Conservation (phyloP, 1,140 invertebrate genomes). For the Heliconius hermathena region DNA sequence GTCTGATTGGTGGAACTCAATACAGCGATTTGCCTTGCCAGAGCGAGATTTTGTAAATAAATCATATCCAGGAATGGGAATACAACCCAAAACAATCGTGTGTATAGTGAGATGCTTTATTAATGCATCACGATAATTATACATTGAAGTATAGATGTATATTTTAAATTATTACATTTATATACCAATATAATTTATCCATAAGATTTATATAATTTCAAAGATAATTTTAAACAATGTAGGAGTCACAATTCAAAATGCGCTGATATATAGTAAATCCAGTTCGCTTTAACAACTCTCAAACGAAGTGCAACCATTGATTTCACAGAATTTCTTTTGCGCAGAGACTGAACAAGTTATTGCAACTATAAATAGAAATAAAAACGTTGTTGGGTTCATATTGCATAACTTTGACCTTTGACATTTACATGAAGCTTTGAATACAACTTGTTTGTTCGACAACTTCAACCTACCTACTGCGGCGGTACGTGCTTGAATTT, state of each 20-base stretch:
- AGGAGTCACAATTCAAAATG: neutral
- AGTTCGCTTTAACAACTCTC: neutral
- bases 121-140: too few species aligned
- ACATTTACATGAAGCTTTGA: constrained; percentile 14
- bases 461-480: neutral
- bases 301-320: constrained; percentile 10
- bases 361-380: constrained; percentile 11
- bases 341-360: constrained; percentile 7
- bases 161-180: too few species aligned
- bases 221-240: neutral
- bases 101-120: too few species aligned
- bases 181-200: neutral
- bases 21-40: too few species aligned
- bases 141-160: too few species aligned
- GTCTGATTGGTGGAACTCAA: too few species aligned
- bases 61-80: too few species aligned
- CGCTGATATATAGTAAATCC: neutral
- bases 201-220: neutral
- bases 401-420: constrained; percentile 18
- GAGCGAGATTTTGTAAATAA: too few species aligned
- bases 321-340: constrained; percentile 13
- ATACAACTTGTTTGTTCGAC: constrained; percentile 7
- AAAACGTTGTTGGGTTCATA: constrained; percentile 11
- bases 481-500: neutral
- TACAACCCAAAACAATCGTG: too few species aligned